phyloP scores from a whole-genome alignment of 2,113 vertebrate genomes.

The Silurus glanis region DNA sequence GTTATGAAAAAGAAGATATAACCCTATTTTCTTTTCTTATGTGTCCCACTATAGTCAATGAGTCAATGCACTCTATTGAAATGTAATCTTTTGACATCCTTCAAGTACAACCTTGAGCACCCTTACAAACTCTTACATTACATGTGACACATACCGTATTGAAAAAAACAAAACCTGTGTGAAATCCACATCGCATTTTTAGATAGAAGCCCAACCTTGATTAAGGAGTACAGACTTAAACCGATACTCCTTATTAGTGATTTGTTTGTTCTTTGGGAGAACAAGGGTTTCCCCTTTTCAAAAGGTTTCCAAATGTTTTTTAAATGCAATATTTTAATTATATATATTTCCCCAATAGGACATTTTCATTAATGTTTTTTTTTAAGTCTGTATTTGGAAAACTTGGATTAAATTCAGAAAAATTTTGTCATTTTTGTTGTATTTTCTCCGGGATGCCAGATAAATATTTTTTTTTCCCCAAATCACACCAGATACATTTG shows the following conservation, averaged over 20 bases:
- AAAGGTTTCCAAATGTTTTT: neutral
- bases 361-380: neutral
- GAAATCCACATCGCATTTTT: neutral
- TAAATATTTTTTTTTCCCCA: neutral
- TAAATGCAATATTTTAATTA: too few species aligned
- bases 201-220: neutral
- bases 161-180: neutral
- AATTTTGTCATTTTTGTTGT: neutral
- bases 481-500: neutral
- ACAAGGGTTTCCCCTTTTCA: neutral
- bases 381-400: too few species aligned
- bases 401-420: neutral
- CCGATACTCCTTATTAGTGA: neutral
- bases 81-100: too few species aligned
- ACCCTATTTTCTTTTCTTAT: too few species aligned
- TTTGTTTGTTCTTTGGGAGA: neutral
- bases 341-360: neutral
- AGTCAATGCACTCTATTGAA: too few species aligned
- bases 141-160: too few species aligned
- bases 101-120: too few species aligned
- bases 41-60: too few species aligned
- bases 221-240: neutral
- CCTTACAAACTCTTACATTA: too few species aligned
- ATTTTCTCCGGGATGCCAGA: neutral
- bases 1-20: too few species aligned